A percentile compares a stretch with the other conserved stretches of the same genome.
Conservation (phyloP, 1,140 invertebrate species). For the Drosophila triauraria region DNA sequence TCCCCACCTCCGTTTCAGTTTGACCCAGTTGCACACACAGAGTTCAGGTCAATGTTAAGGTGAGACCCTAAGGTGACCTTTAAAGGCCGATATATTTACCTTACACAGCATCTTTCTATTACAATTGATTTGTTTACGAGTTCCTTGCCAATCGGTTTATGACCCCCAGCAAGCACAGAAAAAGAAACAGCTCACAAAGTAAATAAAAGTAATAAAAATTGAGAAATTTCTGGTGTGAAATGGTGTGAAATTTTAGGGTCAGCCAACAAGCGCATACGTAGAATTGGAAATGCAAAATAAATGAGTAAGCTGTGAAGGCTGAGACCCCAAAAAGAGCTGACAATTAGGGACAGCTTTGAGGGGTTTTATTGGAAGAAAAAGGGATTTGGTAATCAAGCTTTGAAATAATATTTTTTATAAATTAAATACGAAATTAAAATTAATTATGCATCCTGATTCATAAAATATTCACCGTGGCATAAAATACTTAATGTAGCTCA, state of each 20-base stretch:
- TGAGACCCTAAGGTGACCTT: slow-evolving; percentile 22
- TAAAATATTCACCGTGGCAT: no score
- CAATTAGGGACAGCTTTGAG: neutral
- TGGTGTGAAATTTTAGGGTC: slow-evolving; percentile 35
- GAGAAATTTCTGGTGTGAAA: slow-evolving; percentile 27
- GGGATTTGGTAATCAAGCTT: no score
- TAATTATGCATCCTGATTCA: no score
- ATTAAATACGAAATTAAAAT: no score
- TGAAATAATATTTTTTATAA: no score
- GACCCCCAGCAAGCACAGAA: neutral
- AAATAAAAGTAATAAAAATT: slow-evolving; percentile 19
- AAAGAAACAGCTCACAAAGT: neutral
- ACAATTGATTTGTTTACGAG: slow-evolving; percentile 22
- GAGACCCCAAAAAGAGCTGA: slow-evolving; percentile 5
- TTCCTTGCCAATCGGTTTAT: slow-evolving; percentile 28
- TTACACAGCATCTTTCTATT: slow-evolving; percentile 21
- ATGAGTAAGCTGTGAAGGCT: slow-evolving; percentile 1
- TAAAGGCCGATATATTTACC: neutral
- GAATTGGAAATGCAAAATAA: slow-evolving; percentile 17
- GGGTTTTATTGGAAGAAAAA: neutral
- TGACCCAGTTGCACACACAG: slow-evolving; percentile 53
- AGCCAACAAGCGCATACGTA: slow-evolving; percentile 4
- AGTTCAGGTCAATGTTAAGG: slow-evolving; percentile 77
- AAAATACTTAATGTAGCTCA: no score
- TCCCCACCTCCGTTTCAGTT: slow-evolving; percentile 37